phyloP scores from a whole-genome alignment of 2,888 invertebrate species.

The Fragum fragum region DNA sequence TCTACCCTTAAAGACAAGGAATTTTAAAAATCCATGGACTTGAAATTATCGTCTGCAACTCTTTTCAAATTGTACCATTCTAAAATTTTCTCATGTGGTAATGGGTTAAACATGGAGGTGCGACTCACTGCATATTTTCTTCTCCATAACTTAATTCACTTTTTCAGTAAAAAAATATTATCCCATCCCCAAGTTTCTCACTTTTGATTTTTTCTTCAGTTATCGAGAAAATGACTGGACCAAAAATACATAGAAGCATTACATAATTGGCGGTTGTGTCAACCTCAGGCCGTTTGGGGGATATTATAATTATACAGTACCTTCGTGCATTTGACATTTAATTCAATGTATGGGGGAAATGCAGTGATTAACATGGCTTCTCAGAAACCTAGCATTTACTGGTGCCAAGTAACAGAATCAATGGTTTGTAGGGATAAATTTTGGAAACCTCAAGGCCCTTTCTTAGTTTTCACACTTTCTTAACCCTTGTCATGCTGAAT shows the following conservation, averaged over 20 bases:
- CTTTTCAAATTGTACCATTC: no score
- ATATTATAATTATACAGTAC: constrained; percentile 22
- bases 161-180: no score
- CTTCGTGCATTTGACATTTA: constrained; percentile 29
- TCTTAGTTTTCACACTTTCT: no score
- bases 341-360: constrained; percentile 23
- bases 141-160: no score
- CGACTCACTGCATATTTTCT: no score
- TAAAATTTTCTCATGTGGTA: no score
- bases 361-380: constrained; percentile 21
- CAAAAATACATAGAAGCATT: constrained; percentile 26
- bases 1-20: no score
- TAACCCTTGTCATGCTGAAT: no score
- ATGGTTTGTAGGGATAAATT: neutral
- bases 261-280: constrained; percentile 26
- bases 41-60: no score
- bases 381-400: constrained; percentile 5
- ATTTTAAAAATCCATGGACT: no score
- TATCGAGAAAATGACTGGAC: neutral
- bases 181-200: neutral
- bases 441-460: no score
- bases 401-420: neutral
- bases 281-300: constrained; percentile 10
- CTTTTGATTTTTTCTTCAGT: constrained; percentile 1
- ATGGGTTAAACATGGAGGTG: no score